A percentile compares a stretch with the other conserved stretches of the same genome.
Conservation (phyloP, 64 coral and sea anemone genomes). For the Montipora cactus region DNA sequence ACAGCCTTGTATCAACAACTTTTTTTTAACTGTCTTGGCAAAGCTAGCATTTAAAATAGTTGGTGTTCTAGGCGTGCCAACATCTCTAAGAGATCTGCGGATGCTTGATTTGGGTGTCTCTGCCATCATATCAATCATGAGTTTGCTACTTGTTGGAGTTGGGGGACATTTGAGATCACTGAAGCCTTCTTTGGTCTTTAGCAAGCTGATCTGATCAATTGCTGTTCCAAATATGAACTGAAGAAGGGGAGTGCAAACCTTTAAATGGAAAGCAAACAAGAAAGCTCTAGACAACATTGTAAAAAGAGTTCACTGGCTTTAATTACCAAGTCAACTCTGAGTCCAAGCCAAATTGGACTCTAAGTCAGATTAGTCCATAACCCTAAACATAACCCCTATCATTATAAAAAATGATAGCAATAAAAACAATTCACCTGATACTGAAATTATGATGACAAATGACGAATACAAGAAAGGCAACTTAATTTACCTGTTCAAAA, state of each 20-base stretch:
- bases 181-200: slow-evolving; percentile 82
- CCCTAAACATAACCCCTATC: too few species aligned
- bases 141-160: slow-evolving; percentile 84
- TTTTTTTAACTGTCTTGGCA: slow-evolving; percentile 69
- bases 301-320: not conserved
- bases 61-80: slow-evolving; percentile 90
- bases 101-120: slow-evolving; percentile 88
- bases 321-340: not conserved
- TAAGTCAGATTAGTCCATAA: too few species aligned
- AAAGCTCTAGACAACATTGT: not conserved
- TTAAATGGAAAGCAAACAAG: not conserved
- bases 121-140: slow-evolving; percentile 64
- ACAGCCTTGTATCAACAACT: slow-evolving; percentile 76
- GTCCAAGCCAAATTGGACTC: too few species aligned
- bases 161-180: slow-evolving; percentile 88
- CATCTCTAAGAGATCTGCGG: slow-evolving; percentile 89
- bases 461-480: not conserved
- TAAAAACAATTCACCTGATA: too few species aligned
- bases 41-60: slow-evolving; percentile 87
- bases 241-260: slow-evolving; percentile 92
- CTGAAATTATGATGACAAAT: not conserved
- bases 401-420: too few species aligned
- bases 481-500: slow-evolving; percentile 84
- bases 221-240: slow-evolving; percentile 91
- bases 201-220: slow-evolving; percentile 70